Evolutionary conservation across 2,113 vertebrate species (phyloP), one percentile per base, ranked within the genome.

Genomic region (Heloderma charlesbogerti): DNA sequence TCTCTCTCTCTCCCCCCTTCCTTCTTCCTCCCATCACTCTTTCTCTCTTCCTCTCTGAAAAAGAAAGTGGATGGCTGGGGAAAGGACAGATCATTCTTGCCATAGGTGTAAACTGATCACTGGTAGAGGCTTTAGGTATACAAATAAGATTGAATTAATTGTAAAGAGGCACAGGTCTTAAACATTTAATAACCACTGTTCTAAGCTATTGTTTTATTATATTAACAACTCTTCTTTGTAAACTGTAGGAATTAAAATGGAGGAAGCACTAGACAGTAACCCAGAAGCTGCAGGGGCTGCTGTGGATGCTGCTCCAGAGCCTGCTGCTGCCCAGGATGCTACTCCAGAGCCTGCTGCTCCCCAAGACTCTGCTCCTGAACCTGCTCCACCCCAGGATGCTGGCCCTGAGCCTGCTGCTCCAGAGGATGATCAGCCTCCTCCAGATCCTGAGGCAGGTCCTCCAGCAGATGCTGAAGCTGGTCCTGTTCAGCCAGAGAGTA

Each of bases 201-300:
- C 25, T 34, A 43, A 72, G 37, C 22, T 54, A 43, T 8, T 29
- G n/a, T 34, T 54, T 40, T 78, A 63, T 60, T 29, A 37, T 54
- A 66, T 43, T 75, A 75, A 63, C 29, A 34, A 63, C 7, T 34
- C 27, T 87, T 77, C 15, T 72, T 84, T 83, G 0, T 13, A 66
- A 75, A 82, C 91, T 92, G 54, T 81, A 93, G 37, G 88, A 92
- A 93, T 92, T 40, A 92, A 86, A 87, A 97, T 97, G 96, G 93
- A 94, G 0, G 67, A 48, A 0, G 0, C 0, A 37, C 57, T 0
- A 90, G 87, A 86, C 66, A 71, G 2, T 45, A 6, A n/a, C 16
- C 81, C 40, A 51, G 90, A 10, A 71, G 10, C 3, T 71, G 92
- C 91, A 51, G 22, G 6, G 0, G 0, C 15, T 34, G 40, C 27